phyloP scores from a whole-genome alignment of 2,888 invertebrate species.

The Eupeodes luniger region DNA sequence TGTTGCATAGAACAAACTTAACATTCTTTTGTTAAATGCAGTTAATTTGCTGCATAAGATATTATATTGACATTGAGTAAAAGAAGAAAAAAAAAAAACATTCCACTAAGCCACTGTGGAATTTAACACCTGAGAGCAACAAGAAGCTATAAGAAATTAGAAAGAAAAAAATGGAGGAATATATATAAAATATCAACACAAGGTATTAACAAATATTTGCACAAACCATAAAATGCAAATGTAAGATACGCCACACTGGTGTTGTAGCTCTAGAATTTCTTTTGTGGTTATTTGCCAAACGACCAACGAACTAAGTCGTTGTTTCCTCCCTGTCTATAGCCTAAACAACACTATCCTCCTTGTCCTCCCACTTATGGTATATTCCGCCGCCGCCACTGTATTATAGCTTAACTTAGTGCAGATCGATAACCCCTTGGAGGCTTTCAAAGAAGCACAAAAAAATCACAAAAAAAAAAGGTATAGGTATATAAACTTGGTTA shows the following conservation, averaged over 20 bases:
- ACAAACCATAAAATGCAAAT: conserved; percentile 76
- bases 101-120: conserved; percentile 57
- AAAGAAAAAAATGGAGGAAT: conserved; percentile 1
- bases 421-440: conserved; percentile 75
- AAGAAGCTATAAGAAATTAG: conserved; percentile 40
- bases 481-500: conserved; percentile 39
- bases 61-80: conserved; percentile 2
- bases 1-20: no score
- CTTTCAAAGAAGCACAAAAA: conserved; percentile 30
- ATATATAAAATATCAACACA: background rate
- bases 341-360: conserved; percentile 9
- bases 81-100: background rate
- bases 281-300: conserved; percentile 69
- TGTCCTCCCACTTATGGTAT: conserved; percentile 3
- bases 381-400: no score
- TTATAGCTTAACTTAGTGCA: conserved; percentile 51
- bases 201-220: conserved; percentile 69
- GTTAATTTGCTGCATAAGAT: conserved; percentile 37
- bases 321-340: conserved; percentile 6
- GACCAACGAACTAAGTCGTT: conserved; percentile 33
- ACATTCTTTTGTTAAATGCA: conserved; percentile 48
- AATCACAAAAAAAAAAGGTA: background rate
- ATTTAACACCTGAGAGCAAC: conserved; percentile 71
- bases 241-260: conserved; percentile 64
- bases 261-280: conserved; percentile 68